Evolutionary conservation across 2,888 invertebrate species (phyloP).

Genomic region (Zonitis immaculata): DNA sequence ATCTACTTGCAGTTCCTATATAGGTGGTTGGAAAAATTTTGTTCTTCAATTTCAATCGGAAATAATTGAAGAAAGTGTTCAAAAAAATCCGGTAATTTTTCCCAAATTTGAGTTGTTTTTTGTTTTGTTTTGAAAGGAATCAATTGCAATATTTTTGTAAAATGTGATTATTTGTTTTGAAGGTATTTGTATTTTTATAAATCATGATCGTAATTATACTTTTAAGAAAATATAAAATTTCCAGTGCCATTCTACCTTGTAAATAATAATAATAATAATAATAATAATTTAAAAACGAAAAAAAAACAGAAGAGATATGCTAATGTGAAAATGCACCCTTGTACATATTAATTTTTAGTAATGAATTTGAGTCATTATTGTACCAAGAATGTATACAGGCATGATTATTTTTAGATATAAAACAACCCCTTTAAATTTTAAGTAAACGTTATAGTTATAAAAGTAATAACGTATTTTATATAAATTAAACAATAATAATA

Average conservation of each 20-base stretch:
- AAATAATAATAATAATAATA: slow-evolving; percentile 20
- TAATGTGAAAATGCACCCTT: slow-evolving; percentile 5
- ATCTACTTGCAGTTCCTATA: too few relatives aligned
- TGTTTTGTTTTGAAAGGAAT: too few relatives aligned
- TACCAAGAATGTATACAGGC: slow-evolving; percentile 45
- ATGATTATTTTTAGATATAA: slow-evolving; percentile 43
- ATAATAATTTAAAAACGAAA: too few relatives aligned
- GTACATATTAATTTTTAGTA: slow-evolving; percentile 25
- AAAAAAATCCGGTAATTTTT: too few relatives aligned
- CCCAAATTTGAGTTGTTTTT: too few relatives aligned
- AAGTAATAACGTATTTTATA: slow-evolving; percentile 37
- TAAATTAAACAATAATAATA: slow-evolving; percentile 17
- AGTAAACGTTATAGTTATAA: slow-evolving; percentile 22
- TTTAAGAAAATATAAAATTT: slow-evolving; percentile 27
- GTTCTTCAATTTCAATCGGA: too few relatives aligned
- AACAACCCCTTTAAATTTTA: slow-evolving; percentile 16
- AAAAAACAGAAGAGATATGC: too few relatives aligned
- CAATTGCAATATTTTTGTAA: slow-evolving; percentile 2
- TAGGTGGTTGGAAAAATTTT: too few relatives aligned
- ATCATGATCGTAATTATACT: slow-evolving; percentile 22
- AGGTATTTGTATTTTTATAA: slow-evolving; percentile 28
- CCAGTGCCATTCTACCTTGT: slow-evolving; percentile 37
- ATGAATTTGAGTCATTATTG: too few relatives aligned
- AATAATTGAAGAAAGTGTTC: not conserved
- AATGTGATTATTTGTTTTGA: slow-evolving; percentile 11